phyloP scores from a whole-genome alignment of 2,113 vertebrate genomes.

The Herpetotheres cachinnans region DNA sequence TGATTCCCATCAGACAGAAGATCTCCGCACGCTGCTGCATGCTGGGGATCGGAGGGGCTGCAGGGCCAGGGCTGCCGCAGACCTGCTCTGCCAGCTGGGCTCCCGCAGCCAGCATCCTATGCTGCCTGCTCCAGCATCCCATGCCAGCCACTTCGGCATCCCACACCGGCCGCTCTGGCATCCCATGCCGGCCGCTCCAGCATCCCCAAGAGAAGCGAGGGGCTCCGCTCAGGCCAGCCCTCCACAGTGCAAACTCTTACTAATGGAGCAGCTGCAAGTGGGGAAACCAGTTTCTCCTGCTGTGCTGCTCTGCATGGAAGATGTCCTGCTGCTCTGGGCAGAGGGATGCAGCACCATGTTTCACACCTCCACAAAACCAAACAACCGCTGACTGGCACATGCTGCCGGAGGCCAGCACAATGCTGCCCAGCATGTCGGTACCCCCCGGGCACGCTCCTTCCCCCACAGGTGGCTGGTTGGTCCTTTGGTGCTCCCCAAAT shows the following conservation, averaged over 20 bases:
- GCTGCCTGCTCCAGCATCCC: background rate
- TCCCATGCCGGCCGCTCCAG: background rate
- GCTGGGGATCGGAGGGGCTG: accelerated
- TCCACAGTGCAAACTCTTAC: background rate
- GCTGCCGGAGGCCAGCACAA: background rate
- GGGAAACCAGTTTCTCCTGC: background rate
- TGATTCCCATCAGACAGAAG: background rate
- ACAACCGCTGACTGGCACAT: accelerated
- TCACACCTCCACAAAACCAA: background rate
- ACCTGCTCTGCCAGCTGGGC: accelerated
- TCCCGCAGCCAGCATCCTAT: background rate
- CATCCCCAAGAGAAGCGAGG: background rate
- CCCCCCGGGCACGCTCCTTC: background rate
- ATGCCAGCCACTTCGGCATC: too few relatives aligned
- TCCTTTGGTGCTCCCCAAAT: background rate
- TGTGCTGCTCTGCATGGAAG: background rate
- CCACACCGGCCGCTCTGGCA: accelerated
- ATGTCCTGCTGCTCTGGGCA: background rate
- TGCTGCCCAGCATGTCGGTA: accelerated
- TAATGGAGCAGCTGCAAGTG: background rate
- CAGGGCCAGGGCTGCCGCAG: background rate
- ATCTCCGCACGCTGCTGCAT: background rate
- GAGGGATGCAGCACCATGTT: background rate
- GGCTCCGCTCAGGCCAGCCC: background rate
- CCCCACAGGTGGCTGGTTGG: background rate